phyloP scores from a whole-genome alignment of 2,113 vertebrate genomes.

The Dasypus novemcinctus region DNA sequence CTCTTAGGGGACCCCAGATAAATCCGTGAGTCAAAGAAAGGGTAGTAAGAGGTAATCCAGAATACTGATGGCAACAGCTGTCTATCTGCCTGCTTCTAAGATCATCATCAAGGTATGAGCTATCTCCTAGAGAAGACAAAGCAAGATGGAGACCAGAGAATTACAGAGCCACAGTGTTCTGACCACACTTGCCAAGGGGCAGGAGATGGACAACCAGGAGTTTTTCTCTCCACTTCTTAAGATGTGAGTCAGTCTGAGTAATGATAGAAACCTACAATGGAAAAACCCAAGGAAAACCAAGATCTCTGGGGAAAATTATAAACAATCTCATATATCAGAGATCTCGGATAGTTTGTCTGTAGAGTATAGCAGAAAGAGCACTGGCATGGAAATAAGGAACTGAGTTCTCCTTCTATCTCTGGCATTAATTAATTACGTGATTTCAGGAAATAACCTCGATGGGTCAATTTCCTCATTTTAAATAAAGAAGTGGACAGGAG shows the following conservation, averaged over 20 bases:
- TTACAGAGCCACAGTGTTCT: not conserved
- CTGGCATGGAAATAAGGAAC: not conserved
- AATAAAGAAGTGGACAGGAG: not conserved
- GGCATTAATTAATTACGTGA: constrained; percentile 45
- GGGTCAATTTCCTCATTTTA: constrained; percentile 6
- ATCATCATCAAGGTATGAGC: constrained; percentile 56
- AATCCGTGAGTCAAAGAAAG: constrained; percentile 66
- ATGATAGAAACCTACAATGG: constrained; percentile 25
- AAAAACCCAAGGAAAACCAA: constrained; percentile 61
- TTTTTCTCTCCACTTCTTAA: constrained; percentile 25
- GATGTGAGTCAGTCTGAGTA: constrained; percentile 20
- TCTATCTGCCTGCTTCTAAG: constrained; percentile 66
- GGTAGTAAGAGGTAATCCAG: constrained; percentile 42
- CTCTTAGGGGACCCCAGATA: constrained; percentile 51
- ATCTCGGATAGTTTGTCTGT: not conserved
- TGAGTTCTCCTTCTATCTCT: not conserved
- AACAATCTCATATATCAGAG: constrained; percentile 23
- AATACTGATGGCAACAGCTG: constrained; percentile 43
- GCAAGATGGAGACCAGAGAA: not conserved
- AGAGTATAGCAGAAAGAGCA: constrained; percentile 21
- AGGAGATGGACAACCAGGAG: not conserved
- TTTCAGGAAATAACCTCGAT: constrained; percentile 29
- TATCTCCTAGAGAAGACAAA: constrained; percentile 32
- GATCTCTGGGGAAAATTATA: constrained; percentile 8
- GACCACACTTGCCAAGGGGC: not conserved